These are phyloP conservation scores for Philotrypesis tridentata DNA, from an alignment of 1,140 invertebrate genomes.

Conservation along the genomic window DNA sequence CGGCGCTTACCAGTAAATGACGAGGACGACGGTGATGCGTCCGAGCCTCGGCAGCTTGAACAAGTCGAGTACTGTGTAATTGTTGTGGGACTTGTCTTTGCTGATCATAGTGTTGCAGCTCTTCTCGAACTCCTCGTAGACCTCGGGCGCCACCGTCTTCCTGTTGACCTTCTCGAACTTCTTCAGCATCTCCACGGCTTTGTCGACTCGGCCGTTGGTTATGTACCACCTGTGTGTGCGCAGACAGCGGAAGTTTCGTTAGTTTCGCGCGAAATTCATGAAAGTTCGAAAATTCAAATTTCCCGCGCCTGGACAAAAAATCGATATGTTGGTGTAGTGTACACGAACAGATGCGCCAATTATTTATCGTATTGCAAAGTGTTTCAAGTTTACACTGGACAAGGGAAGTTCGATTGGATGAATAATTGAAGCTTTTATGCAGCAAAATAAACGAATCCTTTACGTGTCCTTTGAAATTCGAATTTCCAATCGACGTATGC, in stretches of 20 bases:
- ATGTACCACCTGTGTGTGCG: conserved; percentile 86
- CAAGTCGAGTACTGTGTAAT: conserved; percentile 85
- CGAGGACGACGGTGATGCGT: conserved; percentile 82
- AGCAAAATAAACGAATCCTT: no score
- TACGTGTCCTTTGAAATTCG: no score
- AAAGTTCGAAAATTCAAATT: no score
- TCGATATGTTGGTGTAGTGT: no score
- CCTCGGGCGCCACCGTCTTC: conserved; percentile 80
- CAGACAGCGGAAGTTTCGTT: background rate
- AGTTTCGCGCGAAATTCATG: no score
- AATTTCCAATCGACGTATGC: no score
- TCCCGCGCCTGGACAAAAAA: no score
- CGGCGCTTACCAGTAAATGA: conserved; percentile 81
- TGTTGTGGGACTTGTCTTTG: conserved; percentile 79
- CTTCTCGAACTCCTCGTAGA: conserved; percentile 84
- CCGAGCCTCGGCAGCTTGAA: conserved; percentile 84
- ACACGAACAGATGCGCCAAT: no score
- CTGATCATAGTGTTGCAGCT: conserved; percentile 77
- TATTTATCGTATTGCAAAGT: background rate
- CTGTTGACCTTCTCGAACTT: conserved; percentile 88
- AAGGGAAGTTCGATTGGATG: no score
- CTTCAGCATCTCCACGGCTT: conserved; percentile 85
- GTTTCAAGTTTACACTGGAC: no score
- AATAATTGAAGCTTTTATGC: no score
- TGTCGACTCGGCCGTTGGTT: conserved; percentile 84